phyloP scores from a whole-genome alignment of 2,113 vertebrate genomes.

The Rallus limicola region DNA sequence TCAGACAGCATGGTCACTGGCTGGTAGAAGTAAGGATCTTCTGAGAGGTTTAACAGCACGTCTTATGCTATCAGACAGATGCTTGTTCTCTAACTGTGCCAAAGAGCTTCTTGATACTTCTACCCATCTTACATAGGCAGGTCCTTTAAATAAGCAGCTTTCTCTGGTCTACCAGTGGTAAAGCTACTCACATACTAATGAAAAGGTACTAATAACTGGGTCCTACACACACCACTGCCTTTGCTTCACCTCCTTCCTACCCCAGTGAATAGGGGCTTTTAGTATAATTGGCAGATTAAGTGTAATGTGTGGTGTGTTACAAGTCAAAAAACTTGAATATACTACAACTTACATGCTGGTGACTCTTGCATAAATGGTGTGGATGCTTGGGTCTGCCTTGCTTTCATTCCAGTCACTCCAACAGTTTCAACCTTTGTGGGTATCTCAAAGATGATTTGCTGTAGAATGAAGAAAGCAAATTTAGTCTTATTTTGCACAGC shows the following conservation, averaged over 20 bases:
- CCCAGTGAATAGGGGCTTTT: accelerated
- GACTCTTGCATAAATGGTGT: not conserved
- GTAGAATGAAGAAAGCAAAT: not conserved
- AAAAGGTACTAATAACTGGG: not conserved
- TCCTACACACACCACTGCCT: not conserved
- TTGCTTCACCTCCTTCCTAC: not conserved
- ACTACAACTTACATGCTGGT: not conserved
- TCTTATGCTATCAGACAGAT: not conserved
- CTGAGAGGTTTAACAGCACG: not conserved
- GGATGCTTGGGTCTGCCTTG: not conserved
- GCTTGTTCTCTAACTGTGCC: not conserved
- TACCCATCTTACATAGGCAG: not conserved
- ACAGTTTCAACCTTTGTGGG: not conserved
- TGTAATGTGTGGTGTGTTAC: not conserved
- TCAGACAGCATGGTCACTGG: not conserved
- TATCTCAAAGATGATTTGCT: not conserved
- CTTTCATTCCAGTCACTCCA: not conserved
- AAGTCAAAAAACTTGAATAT: not conserved
- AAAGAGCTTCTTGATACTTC: not conserved
- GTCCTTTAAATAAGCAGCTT: not conserved
- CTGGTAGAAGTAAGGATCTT: not conserved
- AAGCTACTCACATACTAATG: not conserved
- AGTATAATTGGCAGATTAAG: not conserved
- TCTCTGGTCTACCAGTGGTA: not conserved
- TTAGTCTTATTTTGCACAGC: not conserved